Conservation (phyloP, 1,140 invertebrate species). For the Polyergus mexicanus region DNA sequence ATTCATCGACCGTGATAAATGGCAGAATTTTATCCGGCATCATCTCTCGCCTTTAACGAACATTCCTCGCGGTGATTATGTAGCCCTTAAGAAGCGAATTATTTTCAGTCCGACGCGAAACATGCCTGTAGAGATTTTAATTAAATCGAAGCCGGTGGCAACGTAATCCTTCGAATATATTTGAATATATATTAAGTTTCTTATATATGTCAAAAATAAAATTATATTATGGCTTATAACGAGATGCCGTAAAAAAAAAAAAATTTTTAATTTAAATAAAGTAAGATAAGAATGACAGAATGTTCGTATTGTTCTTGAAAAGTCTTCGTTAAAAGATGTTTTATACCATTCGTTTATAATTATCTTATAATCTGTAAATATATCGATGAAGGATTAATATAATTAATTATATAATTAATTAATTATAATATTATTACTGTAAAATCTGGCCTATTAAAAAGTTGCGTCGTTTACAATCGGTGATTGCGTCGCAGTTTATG, state of each 20-base stretch:
- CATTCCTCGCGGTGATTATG: constrained; percentile 39
- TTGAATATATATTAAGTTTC: neutral
- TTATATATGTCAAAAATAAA: neutral
- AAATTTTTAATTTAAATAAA: neutral
- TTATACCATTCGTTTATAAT: constrained; percentile 1
- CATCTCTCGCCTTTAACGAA: constrained; percentile 47
- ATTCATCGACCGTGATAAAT: constrained; percentile 59
- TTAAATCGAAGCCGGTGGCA: constrained; percentile 13
- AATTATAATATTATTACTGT: constrained; percentile 1
- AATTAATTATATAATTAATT: neutral
- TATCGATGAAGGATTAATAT: neutral
- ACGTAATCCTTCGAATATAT: constrained; percentile 2
- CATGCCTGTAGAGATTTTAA: constrained; percentile 18
- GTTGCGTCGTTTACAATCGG: neutral
- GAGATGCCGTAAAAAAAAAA: neutral
- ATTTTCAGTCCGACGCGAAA: constrained; percentile 24
- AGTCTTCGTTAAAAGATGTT: neutral
- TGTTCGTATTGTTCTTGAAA: neutral
- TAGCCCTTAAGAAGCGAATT: constrained; percentile 1
- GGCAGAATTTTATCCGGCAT: constrained; percentile 41
- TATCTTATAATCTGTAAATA: neutral
- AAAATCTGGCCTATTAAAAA: constrained; percentile 9
- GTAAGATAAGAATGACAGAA: no score
- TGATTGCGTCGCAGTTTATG: neutral
- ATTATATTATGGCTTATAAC: neutral